phyloP scores from a whole-genome alignment of 1,140 invertebrate genomes.

The Luehdorfia chinensis region DNA sequence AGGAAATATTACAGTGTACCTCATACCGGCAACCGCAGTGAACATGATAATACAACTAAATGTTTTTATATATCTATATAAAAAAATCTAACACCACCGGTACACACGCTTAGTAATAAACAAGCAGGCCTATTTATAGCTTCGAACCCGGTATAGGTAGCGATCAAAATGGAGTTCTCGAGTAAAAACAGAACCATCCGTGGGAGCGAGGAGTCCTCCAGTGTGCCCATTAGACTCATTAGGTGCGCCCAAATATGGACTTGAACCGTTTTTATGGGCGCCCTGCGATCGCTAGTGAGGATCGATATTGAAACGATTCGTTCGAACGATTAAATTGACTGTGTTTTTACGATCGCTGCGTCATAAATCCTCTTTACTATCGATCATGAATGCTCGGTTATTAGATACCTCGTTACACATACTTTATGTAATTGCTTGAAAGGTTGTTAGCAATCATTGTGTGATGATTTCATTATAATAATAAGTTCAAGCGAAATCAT shows the following conservation, averaged over 20 bases:
- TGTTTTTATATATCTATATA: too few species aligned
- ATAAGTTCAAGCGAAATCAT: too few species aligned
- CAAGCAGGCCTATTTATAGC: too few species aligned
- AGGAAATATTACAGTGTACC: too few species aligned
- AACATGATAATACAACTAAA: too few species aligned
- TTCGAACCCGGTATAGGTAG: background rate
- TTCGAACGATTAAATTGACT: conserved; percentile 23
- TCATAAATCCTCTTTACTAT: conserved; percentile 1
- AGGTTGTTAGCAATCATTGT: too few species aligned
- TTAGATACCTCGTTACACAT: too few species aligned
- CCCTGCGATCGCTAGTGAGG: conserved; percentile 17
- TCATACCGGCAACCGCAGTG: too few species aligned
- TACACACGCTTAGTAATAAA: too few species aligned
- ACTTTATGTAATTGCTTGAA: too few species aligned
- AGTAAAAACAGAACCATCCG: conserved; percentile 28
- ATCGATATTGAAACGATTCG: conserved; percentile 31
- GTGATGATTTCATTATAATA: too few species aligned
- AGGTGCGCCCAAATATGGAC: conserved; percentile 42
- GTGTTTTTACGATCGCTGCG: conserved; percentile 18
- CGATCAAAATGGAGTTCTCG: background rate
- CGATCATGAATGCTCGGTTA: background rate
- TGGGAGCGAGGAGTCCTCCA: conserved; percentile 27
- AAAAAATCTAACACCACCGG: too few species aligned
- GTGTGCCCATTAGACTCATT: conserved; percentile 41
- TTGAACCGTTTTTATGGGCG: conserved; percentile 32